phyloP scores from a whole-genome alignment of 92 coral and sea anemone genomes.

The Phenganax subtilis region DNA sequence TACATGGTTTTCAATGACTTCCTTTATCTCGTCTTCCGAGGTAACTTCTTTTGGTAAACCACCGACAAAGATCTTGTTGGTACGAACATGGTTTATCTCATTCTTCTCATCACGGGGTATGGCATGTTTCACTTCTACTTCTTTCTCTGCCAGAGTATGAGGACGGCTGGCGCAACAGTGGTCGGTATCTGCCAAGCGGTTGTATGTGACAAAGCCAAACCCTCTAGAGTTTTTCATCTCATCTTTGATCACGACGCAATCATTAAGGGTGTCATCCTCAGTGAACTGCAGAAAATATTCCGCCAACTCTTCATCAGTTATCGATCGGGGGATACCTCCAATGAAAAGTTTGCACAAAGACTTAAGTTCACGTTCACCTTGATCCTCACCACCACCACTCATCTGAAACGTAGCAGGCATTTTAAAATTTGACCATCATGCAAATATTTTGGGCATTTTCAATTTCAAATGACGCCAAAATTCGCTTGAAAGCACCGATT shows the following conservation, averaged over 20 bases:
- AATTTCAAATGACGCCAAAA: too few relatives aligned
- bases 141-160: conserved; percentile 69
- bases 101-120: conserved; percentile 82
- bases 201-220: conserved; percentile 85
- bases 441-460: too few relatives aligned
- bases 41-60: conserved; percentile 66
- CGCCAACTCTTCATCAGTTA: conserved; percentile 31
- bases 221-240: conserved; percentile 65
- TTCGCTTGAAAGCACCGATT: too few relatives aligned
- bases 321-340: conserved; percentile 68
- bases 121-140: conserved; percentile 88
- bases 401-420: not conserved
- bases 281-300: conserved; percentile 43
- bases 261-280: conserved; percentile 58
- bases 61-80: conserved; percentile 89
- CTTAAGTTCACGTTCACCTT: conserved; percentile 39
- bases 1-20: conserved; percentile 54
- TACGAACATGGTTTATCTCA: conserved; percentile 58
- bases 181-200: conserved; percentile 46
- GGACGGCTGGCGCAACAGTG: conserved; percentile 58
- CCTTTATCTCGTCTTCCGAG: conserved; percentile 53
- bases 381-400: conserved; percentile 22
- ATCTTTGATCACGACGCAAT: conserved; percentile 59
- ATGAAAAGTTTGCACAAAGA: conserved; percentile 78
- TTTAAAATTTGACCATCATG: too few relatives aligned